Evolutionary conservation across 2,113 vertebrate species (phyloP).

Genomic region (Brienomyrus brachyistius): DNA sequence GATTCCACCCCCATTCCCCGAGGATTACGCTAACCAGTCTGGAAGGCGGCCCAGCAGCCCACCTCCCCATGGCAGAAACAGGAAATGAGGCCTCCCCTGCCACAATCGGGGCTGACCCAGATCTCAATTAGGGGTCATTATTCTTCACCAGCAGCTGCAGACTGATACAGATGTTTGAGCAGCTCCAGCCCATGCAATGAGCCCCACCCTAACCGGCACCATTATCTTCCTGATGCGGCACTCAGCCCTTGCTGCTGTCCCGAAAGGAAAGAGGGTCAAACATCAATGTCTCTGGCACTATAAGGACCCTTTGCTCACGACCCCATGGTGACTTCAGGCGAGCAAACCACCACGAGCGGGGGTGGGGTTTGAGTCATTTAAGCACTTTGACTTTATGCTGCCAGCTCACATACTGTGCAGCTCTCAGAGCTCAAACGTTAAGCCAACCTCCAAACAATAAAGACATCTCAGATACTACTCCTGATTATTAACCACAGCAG

Average conservation of each 20-base stretch:
- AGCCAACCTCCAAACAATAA: neutral
- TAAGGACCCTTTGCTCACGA: neutral
- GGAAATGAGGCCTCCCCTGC: neutral
- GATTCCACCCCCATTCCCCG: neutral
- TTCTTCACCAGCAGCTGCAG: neutral
- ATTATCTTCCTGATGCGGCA: neutral
- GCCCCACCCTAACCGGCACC: neutral
- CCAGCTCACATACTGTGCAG: neutral
- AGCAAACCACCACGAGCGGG: neutral
- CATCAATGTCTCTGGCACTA: neutral
- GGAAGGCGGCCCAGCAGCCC: neutral
- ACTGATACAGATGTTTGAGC: neutral
- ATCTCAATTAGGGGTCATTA: conserved; percentile 1
- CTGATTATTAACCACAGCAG: neutral
- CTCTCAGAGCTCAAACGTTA: neutral
- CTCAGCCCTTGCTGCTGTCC: neutral
- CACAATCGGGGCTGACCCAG: neutral
- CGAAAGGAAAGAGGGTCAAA: neutral
- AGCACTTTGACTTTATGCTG: neutral
- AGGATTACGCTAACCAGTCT: neutral
- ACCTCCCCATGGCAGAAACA: neutral
- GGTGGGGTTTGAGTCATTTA: neutral
- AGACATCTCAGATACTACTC: neutral
- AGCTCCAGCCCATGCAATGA: neutral
- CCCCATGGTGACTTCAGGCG: neutral